phyloP scores from a whole-genome alignment of 2,888 invertebrate genomes.

The Apodemia duryi region DNA sequence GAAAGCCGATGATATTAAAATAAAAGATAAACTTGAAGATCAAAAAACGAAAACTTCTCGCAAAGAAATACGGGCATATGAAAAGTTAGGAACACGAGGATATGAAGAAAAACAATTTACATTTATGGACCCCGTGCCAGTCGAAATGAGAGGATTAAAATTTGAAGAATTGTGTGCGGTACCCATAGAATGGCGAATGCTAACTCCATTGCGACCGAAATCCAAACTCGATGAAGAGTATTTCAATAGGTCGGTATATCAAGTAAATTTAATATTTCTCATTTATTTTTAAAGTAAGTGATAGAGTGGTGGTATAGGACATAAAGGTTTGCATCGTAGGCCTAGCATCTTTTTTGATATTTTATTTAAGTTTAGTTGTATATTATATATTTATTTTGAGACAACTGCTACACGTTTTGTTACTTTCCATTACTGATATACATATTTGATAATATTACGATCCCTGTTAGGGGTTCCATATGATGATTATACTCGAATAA shows the following conservation, averaged over 20 bases:
- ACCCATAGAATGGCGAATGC: slow-evolving; percentile 95
- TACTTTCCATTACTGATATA: no score
- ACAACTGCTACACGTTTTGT: no score
- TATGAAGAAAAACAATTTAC: slow-evolving; percentile 73
- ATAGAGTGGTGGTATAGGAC: no score
- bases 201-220: slow-evolving; percentile 92
- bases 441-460: no score
- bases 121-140: slow-evolving; percentile 87
- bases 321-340: no score
- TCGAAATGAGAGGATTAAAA: slow-evolving; percentile 87
- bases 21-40: slow-evolving; percentile 83
- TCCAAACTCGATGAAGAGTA: slow-evolving; percentile 91
- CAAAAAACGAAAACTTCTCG: slow-evolving; percentile 87
- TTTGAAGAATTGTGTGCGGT: slow-evolving; percentile 89
- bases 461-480: no score
- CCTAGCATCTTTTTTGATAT: no score
- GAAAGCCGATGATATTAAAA: slow-evolving; percentile 86
- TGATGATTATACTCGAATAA: no score
- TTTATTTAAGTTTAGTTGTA: no score
- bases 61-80: slow-evolving; percentile 83
- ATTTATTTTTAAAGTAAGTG: no score
- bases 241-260: slow-evolving; percentile 82
- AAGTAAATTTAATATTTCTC: not conserved
- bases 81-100: slow-evolving; percentile 82
- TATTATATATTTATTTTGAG: no score